These are phyloP conservation scores for Drosophila paranaensis DNA, from an alignment of 2,888 invertebrate genomes.

Conservation along the genomic window DNA sequence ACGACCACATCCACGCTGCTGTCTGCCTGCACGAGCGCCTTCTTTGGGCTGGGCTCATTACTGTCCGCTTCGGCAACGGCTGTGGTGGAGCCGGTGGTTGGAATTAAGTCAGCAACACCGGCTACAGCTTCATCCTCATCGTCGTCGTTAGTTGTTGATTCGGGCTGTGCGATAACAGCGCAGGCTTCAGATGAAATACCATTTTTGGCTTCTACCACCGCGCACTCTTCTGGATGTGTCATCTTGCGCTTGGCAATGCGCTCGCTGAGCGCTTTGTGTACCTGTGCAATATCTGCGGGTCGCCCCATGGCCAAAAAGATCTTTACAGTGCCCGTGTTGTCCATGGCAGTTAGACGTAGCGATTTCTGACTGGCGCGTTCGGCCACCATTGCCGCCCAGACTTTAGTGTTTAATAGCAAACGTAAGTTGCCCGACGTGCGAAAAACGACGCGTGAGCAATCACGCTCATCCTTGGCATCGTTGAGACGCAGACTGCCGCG, in stretches of 20 bases:
- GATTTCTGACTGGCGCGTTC: constrained; percentile 95
- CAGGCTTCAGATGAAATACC: constrained; percentile 64
- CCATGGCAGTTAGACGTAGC: constrained; percentile 94
- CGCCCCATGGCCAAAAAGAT: constrained; percentile 93
- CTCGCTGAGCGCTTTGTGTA: constrained; percentile 88
- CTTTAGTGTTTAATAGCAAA: constrained; percentile 96
- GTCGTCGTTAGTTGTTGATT: constrained; percentile 71
- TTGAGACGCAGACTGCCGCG: constrained; percentile 95
- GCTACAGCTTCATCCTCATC: constrained; percentile 70
- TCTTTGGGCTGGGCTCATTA: constrained; percentile 82
- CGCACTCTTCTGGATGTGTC: constrained; percentile 80
- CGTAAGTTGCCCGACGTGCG: constrained; percentile 95
- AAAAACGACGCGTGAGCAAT: constrained; percentile 93
- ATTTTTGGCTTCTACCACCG: constrained; percentile 64
- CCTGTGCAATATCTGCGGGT: constrained; percentile 89
- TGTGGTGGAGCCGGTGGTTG: constrained; percentile 23
- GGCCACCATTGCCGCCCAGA: constrained; percentile 96
- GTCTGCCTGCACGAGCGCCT: constrained; percentile 69
- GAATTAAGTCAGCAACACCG: constrained; percentile 28
- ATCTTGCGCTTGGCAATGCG: constrained; percentile 85
- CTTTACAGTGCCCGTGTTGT: constrained; percentile 92
- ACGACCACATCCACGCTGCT: constrained; percentile 58
- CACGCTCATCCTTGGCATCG: constrained; percentile 87
- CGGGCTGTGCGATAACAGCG: constrained; percentile 59
- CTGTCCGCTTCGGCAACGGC: constrained; percentile 80